phyloP scores from a whole-genome alignment of 2,888 invertebrate genomes.

The Drosophila falleni region DNA sequence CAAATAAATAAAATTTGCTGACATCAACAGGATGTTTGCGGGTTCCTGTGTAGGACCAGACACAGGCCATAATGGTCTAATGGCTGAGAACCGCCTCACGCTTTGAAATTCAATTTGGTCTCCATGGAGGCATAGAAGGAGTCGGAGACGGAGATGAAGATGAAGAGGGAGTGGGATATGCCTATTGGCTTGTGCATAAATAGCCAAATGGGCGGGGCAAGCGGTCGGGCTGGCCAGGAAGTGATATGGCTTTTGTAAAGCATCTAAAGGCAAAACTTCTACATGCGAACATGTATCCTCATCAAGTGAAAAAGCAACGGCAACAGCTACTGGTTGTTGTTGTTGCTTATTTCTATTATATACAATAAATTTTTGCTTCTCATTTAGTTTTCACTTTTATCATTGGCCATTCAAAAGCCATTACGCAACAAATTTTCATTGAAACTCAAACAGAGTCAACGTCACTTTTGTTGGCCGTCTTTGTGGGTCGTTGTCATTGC shows the following conservation, averaged over 20 bases:
- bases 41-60: constrained; percentile 56
- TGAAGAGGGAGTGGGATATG: neutral
- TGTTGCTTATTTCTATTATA: constrained; percentile 53
- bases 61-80: constrained; percentile 51
- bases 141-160: neutral
- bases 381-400: constrained; percentile 73
- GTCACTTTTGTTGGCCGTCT: constrained; percentile 32
- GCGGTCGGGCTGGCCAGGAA: constrained; percentile 39
- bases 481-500: constrained; percentile 16
- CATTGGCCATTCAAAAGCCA: constrained; percentile 54
- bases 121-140: constrained; percentile 19
- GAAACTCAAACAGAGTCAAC: constrained; percentile 21
- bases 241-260: constrained; percentile 53
- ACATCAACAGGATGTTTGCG: constrained; percentile 78
- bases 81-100: constrained; percentile 52
- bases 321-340: constrained; percentile 13
- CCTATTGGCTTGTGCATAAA: constrained; percentile 50
- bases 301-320: constrained; percentile 25
- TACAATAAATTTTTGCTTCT: constrained; percentile 59
- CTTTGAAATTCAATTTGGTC: constrained; percentile 65
- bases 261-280: constrained; percentile 40
- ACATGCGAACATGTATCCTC: constrained; percentile 46
- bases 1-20: constrained; percentile 80
- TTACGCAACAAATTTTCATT: constrained; percentile 64
- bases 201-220: constrained; percentile 11